A percentile compares a stretch with the other conserved stretches of the same genome.
Evolutionary conservation across 2,888 invertebrate genomes (phyloP).

Genomic region (Iselma pallidipennis): DNA sequence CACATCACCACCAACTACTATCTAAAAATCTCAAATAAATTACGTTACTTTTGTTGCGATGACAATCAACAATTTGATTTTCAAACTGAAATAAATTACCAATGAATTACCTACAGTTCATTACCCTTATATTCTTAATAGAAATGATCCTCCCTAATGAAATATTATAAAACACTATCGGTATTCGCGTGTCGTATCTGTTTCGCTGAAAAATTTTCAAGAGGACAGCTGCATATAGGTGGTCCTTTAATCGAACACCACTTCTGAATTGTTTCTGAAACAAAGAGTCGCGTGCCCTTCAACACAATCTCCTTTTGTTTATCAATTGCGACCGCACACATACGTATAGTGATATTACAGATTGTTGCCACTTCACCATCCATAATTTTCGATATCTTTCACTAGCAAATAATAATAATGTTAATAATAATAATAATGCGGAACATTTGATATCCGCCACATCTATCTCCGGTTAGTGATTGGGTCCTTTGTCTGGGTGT

Average conservation of each 20-base stretch:
- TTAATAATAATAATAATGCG: neutral
- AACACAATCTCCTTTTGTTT: neutral
- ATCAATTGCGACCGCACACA: neutral
- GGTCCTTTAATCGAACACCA: constrained; percentile 36
- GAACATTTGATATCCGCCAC: neutral
- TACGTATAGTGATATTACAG: neutral
- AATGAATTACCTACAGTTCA: neutral
- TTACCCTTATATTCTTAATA: neutral
- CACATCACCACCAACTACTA: constrained; percentile 11
- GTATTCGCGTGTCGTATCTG: constrained; percentile 47
- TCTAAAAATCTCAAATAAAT: constrained; percentile 6
- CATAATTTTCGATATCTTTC: neutral
- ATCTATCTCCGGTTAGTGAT: neutral
- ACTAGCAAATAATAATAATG: neutral
- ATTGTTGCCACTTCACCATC: too few relatives aligned
- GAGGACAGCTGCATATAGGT: constrained; percentile 39
- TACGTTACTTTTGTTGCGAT: too few relatives aligned
- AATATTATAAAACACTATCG: constrained; percentile 23
- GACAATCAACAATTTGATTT: too few relatives aligned
- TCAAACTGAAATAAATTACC: neutral
- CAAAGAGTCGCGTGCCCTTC: neutral
- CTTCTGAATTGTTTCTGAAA: constrained; percentile 9
- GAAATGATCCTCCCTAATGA: too few relatives aligned
- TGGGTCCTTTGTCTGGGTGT: neutral
- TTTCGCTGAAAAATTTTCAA: constrained; percentile 23